Base-by-base conservation (phyloP, 2,888 invertebrate genomes). In the Xanthostigma xanthostigma region DNA sequence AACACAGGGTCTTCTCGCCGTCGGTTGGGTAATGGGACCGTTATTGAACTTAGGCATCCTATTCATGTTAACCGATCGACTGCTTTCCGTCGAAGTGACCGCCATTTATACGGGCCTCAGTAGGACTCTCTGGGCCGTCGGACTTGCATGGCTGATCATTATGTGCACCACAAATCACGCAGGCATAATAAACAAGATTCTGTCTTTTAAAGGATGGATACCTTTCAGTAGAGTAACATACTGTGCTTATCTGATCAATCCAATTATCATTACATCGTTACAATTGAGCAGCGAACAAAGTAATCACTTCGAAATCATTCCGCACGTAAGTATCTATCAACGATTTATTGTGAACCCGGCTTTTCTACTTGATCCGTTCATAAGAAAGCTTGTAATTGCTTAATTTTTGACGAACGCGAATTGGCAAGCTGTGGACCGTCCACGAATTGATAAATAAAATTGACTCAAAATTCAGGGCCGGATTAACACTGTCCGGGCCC, bases 211-310 rank as follows among this genome's bases (percentile, higher is more conserved):
- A 36, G 62, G 61, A 12, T 63, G 42, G 48, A 35, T 51, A 42
- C 48, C 49, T 11, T 39, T 77, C 5, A 76, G 76, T 56, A 69
- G 73, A 51, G 56, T 78, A 36, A 74, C 77, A 0, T 78, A 74
- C 57, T 72, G 72, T 43, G 72, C 74, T 37, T 78, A 78, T 57
- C 62, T 78, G 35, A 53, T 77, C 33, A 76, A 78, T 64, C 78
- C 78, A 1, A 59, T 76, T 37, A 55, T 77, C 10, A 72, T 76
- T 50, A 66, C 64, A 46, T 62, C 73, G 39, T 58, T 75, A 27
- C 72, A 60, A 46, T 55, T 67, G 39, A 56, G 61, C 36, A 56
- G 62, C 37, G 65, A 66, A 49, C 52, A 56, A 3, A 46, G 62
- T 0, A 41, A 58, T 9, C 64, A 62, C 51, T 48, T 65, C 2